A percentile compares a stretch with the other conserved stretches of the same genome.
phyloP scores from a whole-genome alignment of 1,140 invertebrate genomes.

The Zophobas morio region DNA sequence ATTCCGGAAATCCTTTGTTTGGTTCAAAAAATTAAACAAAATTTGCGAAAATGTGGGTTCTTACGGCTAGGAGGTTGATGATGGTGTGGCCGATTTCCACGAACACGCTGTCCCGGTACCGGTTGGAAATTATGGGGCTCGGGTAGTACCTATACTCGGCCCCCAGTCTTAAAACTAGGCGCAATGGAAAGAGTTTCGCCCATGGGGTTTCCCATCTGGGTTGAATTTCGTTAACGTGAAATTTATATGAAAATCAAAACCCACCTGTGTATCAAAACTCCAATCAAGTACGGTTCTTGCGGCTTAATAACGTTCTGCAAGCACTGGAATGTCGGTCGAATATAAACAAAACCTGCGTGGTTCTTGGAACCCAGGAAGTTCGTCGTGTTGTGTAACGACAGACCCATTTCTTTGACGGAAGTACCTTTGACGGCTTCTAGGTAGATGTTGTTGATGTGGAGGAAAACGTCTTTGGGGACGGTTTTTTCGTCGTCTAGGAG shows the following conservation, averaged over 20 bases:
- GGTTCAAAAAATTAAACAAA: slow-evolving; percentile 17
- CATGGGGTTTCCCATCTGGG: slow-evolving; percentile 87
- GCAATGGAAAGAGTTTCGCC: slow-evolving; percentile 88
- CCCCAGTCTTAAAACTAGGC: slow-evolving; percentile 84
- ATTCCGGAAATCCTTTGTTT: slow-evolving; percentile 71
- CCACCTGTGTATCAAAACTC: slow-evolving; percentile 85
- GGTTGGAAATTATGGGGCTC: slow-evolving; percentile 86
- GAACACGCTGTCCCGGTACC: slow-evolving; percentile 86
- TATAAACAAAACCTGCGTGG: slow-evolving; percentile 88
- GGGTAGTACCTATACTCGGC: slow-evolving; percentile 93
- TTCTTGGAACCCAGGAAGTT: slow-evolving; percentile 85
- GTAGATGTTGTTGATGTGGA: slow-evolving; percentile 83
- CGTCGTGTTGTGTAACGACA: slow-evolving; percentile 74
- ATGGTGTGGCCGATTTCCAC: slow-evolving; percentile 93
- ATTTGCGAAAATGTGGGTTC: slow-evolving; percentile 48
- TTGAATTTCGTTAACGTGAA: slow-evolving; percentile 41
- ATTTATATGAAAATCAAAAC: slow-evolving; percentile 57
- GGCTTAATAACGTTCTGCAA: slow-evolving; percentile 84
- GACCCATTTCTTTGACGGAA: slow-evolving; percentile 81
- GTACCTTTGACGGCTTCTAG: slow-evolving; percentile 83
- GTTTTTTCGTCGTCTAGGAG: slow-evolving; percentile 77
- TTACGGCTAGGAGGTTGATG: slow-evolving; percentile 86
- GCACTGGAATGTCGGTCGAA: slow-evolving; percentile 88
- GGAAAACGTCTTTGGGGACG: slow-evolving; percentile 85
- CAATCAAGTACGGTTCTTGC: slow-evolving; percentile 84